Percentiles rank a stretch among this genome's conserved stretches.
These are phyloP conservation scores for Indicator maculatus DNA, from an alignment of 2,113 vertebrate species.

Conservation along the genomic window DNA sequence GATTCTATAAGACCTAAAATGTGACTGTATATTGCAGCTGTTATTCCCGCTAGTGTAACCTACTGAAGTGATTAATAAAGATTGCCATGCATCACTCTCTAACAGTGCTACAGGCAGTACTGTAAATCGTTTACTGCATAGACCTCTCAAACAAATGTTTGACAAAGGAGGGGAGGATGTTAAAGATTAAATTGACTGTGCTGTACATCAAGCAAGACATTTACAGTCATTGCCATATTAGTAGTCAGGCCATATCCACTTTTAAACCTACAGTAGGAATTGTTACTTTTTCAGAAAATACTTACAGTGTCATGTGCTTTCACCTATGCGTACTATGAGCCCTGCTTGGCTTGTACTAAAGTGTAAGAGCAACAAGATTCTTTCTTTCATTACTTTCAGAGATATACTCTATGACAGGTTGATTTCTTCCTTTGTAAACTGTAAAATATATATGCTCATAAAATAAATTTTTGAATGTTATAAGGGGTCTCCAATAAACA, in stretches of 20 bases:
- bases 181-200: constrained; percentile 44
- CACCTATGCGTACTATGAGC: background rate
- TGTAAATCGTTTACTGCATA: constrained; percentile 5
- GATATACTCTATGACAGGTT: background rate
- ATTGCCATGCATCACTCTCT: constrained; percentile 30
- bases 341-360: background rate
- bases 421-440: constrained; percentile 17
- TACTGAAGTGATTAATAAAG: constrained; percentile 25
- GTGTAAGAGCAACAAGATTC: background rate
- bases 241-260: constrained; percentile 38
- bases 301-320: constrained; percentile 19
- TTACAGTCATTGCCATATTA: constrained; percentile 37
- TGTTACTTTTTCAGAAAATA: constrained; percentile 61
- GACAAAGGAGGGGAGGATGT: constrained; percentile 17
- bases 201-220: constrained; percentile 34
- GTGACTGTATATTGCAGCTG: background rate
- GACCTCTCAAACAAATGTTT: constrained; percentile 49
- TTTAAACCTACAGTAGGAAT: constrained; percentile 25
- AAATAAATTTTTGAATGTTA: background rate
- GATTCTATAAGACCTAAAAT: background rate
- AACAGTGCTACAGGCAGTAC: background rate
- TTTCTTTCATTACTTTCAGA: background rate
- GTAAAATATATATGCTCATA: background rate
- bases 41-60: background rate
- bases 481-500: background rate